phyloP scores from a whole-genome alignment of 2,113 vertebrate genomes.

The Brachypodius melanocephalos region DNA sequence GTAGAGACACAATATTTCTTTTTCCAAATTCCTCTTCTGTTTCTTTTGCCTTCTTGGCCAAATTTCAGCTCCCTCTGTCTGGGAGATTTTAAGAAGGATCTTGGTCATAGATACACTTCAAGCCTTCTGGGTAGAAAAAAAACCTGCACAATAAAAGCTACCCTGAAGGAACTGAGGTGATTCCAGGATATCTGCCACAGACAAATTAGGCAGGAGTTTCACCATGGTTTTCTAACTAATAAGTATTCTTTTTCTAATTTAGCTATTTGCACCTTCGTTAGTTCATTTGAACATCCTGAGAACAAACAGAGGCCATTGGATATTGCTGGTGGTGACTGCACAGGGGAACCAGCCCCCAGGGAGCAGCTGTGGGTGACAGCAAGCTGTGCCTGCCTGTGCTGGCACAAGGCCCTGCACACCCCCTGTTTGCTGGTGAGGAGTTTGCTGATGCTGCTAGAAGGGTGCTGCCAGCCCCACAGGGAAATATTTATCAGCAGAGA shows the following conservation, averaged over 20 bases:
- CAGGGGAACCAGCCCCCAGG: not conserved
- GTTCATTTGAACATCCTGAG: not conserved
- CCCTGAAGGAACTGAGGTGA: not conserved
- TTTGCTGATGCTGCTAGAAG: not conserved
- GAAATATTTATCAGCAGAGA: not conserved
- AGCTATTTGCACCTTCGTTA: not conserved
- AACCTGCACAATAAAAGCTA: not conserved
- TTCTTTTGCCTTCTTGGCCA: not conserved
- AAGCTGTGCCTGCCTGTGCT: not conserved
- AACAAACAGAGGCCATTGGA: not conserved
- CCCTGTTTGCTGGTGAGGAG: accelerated
- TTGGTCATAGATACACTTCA: not conserved
- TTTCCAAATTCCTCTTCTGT: not conserved
- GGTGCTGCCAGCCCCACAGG: not conserved
- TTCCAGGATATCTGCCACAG: not conserved
- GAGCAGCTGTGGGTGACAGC: not conserved
- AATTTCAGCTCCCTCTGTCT: not conserved
- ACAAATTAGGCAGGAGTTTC: not conserved
- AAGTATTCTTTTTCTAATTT: not conserved
- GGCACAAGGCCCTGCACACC: not conserved
- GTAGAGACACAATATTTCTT: not conserved
- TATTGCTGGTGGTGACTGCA: not conserved
- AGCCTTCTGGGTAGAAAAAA: not conserved
- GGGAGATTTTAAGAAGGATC: not conserved
- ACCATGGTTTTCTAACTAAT: not conserved